These are phyloP conservation scores for Musca vetustissima DNA, from an alignment of 1,140 invertebrate species.

Conservation along the genomic window DNA sequence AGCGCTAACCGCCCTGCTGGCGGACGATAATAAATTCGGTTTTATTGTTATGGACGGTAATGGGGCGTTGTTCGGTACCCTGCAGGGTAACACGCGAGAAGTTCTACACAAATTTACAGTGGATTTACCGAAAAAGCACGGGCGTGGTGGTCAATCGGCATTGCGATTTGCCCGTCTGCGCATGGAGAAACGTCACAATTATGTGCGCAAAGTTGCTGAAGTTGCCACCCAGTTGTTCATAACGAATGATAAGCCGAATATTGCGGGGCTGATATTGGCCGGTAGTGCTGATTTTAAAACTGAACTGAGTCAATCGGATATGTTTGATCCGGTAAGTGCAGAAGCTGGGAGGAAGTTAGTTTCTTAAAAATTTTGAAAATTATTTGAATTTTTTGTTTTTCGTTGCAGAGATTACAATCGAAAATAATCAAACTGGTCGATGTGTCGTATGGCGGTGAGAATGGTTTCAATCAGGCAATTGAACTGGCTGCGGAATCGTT, in stretches of 20 bases:
- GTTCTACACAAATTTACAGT: conserved; percentile 99
- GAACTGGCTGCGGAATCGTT: conserved; percentile 97
- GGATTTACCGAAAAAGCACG: conserved; percentile 99
- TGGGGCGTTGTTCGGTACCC: conserved; percentile 96
- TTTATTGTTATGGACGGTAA: conserved; percentile 99
- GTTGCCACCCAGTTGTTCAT: conserved; percentile 97
- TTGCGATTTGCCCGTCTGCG: conserved; percentile 98
- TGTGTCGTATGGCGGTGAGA: conserved; percentile 99
- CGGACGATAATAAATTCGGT: conserved; percentile 99
- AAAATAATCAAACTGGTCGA: conserved; percentile 99
- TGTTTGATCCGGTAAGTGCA: conserved; percentile 89
- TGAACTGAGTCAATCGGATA: conserved; percentile 98
- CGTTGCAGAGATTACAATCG: conserved; percentile 86
- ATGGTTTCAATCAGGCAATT: conserved; percentile 99
- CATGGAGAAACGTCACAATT: conserved; percentile 99
- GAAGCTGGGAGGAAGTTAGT: too few relatives aligned
- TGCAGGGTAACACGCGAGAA: conserved; percentile 76
- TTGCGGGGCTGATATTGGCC: conserved; percentile 95
- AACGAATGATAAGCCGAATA: conserved; percentile 96
- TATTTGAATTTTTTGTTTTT: conserved; percentile 8
- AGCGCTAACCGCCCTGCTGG: conserved; percentile 93
- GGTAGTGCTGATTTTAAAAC: conserved; percentile 99
- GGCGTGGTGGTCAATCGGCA: conserved; percentile 98
- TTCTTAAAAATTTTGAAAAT: background rate
- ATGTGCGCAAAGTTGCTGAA: conserved; percentile 98